Conservation (phyloP, 2,888 invertebrate genomes). For the Tetropium fuscum region DNA sequence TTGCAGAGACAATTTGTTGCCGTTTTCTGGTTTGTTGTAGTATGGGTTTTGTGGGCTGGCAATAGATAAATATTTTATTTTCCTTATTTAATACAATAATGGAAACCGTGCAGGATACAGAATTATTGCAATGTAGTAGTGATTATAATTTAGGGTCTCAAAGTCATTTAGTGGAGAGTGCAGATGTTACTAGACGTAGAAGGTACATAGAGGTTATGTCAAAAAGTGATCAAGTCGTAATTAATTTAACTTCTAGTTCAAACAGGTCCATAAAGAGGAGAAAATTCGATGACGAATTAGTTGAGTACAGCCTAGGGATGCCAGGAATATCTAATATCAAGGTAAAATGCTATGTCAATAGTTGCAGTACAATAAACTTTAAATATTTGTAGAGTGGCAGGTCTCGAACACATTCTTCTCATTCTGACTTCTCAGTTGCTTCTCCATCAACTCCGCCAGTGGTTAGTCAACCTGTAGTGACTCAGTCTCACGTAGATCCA, state of each 20-base stretch:
- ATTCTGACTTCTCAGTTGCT: slow-evolving; percentile 58
- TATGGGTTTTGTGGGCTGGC: neutral
- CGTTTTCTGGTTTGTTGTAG: neutral
- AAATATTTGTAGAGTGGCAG: slow-evolving; percentile 57
- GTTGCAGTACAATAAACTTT: no score
- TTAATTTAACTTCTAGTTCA: slow-evolving; percentile 76
- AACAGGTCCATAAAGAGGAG: slow-evolving; percentile 95
- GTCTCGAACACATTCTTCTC: slow-evolving; percentile 64
- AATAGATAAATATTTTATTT: neutral
- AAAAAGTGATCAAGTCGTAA: slow-evolving; percentile 8
- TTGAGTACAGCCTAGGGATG: slow-evolving; percentile 87
- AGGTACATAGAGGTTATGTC: slow-evolving; percentile 51
- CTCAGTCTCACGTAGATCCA: slow-evolving; percentile 52
- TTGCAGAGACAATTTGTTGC: neutral
- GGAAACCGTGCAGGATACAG: slow-evolving; percentile 52
- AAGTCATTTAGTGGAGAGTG: slow-evolving; percentile 54
- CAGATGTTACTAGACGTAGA: slow-evolving; percentile 61
- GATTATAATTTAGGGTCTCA: slow-evolving; percentile 48
- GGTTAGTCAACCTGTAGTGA: slow-evolving; percentile 57
- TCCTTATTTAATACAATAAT: slow-evolving; percentile 32
- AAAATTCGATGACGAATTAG: slow-evolving; percentile 97
- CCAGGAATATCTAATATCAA: slow-evolving; percentile 67
- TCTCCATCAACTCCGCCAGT: slow-evolving; percentile 56
- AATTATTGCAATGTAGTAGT: slow-evolving; percentile 49
- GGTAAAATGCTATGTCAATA: slow-evolving; percentile 47